phyloP scores from a whole-genome alignment of 2,797 vertebrate species.

The Eurystomus glaucurus region DNA sequence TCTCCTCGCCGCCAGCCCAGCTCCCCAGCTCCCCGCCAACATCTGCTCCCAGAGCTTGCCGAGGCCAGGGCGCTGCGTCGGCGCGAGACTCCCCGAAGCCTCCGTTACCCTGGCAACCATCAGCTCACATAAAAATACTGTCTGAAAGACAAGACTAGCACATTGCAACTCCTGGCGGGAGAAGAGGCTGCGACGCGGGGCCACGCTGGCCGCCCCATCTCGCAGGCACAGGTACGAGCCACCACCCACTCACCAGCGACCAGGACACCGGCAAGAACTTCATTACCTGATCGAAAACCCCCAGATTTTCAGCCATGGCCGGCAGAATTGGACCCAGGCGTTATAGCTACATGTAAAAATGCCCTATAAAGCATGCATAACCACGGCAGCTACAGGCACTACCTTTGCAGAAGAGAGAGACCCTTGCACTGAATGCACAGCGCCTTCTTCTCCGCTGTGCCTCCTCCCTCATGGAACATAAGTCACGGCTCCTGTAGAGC shows the following conservation, averaged over 20 bases:
- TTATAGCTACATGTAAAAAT: rapidly evolving
- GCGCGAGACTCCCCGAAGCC: constrained; percentile 87
- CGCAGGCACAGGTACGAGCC: rapidly evolving
- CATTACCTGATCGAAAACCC: background rate
- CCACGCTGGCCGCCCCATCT: background rate
- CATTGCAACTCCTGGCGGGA: constrained; percentile 28
- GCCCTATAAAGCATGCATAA: rapidly evolving
- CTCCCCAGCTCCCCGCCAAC: constrained; percentile 78
- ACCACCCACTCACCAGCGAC: rapidly evolving
- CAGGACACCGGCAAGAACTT: background rate
- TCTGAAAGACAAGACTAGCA: constrained; percentile 58
- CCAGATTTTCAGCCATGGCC: background rate
- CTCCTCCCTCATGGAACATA: background rate
- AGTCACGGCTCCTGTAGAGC: background rate
- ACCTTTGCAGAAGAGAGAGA: background rate
- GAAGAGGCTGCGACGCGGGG: background rate
- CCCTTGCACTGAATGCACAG: background rate
- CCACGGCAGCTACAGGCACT: background rate
- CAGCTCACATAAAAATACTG: constrained; percentile 84
- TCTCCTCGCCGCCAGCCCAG: constrained; percentile 68
- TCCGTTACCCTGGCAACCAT: constrained; percentile 93
- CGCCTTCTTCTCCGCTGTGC: background rate
- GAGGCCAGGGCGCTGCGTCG: constrained; percentile 81
- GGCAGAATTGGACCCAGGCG: background rate
- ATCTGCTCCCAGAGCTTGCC: constrained; percentile 79